Conservation (phyloP, 64 coral and sea anemone species). For the Montipora capricornis region DNA sequence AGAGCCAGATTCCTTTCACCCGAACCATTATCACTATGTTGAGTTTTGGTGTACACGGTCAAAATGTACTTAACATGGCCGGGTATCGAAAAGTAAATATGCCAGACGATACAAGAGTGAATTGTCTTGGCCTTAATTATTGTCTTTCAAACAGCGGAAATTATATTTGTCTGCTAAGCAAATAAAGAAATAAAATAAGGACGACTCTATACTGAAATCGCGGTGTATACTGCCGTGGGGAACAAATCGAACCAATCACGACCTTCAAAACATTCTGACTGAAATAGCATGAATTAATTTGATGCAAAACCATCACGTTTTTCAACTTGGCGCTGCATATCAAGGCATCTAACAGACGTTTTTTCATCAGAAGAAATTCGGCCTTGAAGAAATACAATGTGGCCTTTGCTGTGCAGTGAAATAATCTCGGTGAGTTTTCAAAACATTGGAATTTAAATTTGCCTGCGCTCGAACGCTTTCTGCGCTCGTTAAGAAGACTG, state of each 20-base stretch:
- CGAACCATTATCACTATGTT: not conserved
- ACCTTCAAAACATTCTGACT: not conserved
- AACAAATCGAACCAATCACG: not conserved
- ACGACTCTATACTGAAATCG: not conserved
- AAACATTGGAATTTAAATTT: not conserved
- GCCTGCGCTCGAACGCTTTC: not conserved
- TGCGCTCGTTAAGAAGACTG: not conserved
- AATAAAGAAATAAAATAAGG: not conserved
- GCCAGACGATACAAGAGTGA: not conserved
- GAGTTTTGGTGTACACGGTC: not conserved
- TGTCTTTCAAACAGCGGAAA: slow-evolving; percentile 1
- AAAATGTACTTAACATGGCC: not conserved
- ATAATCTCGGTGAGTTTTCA: not conserved
- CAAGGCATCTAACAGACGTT: not conserved
- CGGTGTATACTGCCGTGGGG: not conserved
- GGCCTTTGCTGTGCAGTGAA: not conserved
- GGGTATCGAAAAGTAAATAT: not conserved
- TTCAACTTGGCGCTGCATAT: not conserved
- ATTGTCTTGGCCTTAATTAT: not conserved
- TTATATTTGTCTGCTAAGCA: slow-evolving; percentile 9
- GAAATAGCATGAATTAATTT: not conserved
- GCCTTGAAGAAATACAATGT: not conserved
- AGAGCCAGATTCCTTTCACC: not conserved
- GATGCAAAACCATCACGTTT: not conserved
- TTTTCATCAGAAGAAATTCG: not conserved